These are phyloP conservation scores for Menidia menidia DNA, from an alignment of 2,797 vertebrate species.

Conservation along the genomic window DNA sequence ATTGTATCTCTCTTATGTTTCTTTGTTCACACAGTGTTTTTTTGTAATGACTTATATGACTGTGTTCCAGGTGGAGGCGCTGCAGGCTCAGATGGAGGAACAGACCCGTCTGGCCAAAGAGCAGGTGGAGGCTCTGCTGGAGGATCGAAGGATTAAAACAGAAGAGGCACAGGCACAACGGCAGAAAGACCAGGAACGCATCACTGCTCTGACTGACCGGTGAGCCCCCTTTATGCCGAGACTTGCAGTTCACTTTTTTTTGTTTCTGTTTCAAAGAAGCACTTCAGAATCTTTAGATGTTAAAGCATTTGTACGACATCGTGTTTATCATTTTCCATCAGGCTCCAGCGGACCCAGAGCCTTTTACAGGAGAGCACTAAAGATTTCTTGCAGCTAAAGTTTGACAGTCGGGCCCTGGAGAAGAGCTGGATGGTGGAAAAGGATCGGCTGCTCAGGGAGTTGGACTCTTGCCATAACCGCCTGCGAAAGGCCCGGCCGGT, in stretches of 20 bases:
- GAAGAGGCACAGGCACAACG: slow-evolving; percentile 89
- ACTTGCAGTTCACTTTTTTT: not conserved
- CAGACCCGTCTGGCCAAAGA: slow-evolving; percentile 91
- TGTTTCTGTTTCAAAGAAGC: not conserved
- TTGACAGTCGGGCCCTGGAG: slow-evolving; percentile 87
- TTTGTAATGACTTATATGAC: not conserved
- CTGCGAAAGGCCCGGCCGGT: slow-evolving; percentile 56
- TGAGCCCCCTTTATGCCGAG: slow-evolving; percentile 62
- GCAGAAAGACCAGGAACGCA: slow-evolving; percentile 87
- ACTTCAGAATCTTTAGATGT: not conserved
- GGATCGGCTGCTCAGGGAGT: slow-evolving; percentile 86
- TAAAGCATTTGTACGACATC: not conserved
- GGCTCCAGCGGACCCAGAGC: slow-evolving; percentile 89
- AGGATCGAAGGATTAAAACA: slow-evolving; percentile 88
- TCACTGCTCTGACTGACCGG: slow-evolving; percentile 88
- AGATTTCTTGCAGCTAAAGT: slow-evolving; percentile 93
- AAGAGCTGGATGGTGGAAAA: slow-evolving; percentile 95
- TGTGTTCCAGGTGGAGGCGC: slow-evolving; percentile 89
- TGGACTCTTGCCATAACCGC: slow-evolving; percentile 83
- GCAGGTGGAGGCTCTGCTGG: slow-evolving; percentile 89
- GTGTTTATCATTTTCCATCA: slow-evolving; percentile 48
- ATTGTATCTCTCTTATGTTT: not conserved
- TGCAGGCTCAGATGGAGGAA: slow-evolving; percentile 95
- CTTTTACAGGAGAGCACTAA: slow-evolving; percentile 92
- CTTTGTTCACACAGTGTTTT: not conserved